A percentile compares a stretch with the other conserved stretches of the same genome.
Evolutionary conservation across 2,888 invertebrate species (phyloP).

Genomic region (Galerucella nymphaeae): DNA sequence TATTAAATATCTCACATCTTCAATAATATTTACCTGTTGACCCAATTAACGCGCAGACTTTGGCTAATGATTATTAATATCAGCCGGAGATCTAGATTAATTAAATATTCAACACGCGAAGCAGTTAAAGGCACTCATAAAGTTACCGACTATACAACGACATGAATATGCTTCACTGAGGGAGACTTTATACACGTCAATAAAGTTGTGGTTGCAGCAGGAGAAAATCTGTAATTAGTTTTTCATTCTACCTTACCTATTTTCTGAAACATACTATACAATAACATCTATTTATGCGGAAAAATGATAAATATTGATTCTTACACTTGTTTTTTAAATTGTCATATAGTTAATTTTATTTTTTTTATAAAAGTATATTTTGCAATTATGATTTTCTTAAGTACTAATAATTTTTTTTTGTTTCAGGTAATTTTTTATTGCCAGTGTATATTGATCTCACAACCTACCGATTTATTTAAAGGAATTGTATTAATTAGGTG

Average conservation of each 20-base stretch:
- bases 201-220: slow-evolving; percentile 25
- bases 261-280: too few species aligned
- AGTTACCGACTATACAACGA: slow-evolving; percentile 29
- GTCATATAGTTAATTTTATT: too few species aligned
- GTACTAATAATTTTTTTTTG: background rate
- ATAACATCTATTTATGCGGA: too few species aligned
- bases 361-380: background rate
- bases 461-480: background rate
- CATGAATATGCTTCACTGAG: slow-evolving; percentile 29
- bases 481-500: slow-evolving; percentile 17
- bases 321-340: too few species aligned
- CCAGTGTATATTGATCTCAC: slow-evolving; percentile 29
- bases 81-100: slow-evolving; percentile 33
- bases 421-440: slow-evolving; percentile 24
- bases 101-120: slow-evolving; percentile 36
- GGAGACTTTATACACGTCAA: slow-evolving; percentile 22
- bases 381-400: background rate
- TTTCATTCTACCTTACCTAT: too few species aligned
- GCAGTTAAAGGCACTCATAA: slow-evolving; percentile 33
- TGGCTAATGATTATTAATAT: slow-evolving; percentile 31
- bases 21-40: background rate
- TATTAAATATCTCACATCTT: background rate
- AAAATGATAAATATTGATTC: too few species aligned
- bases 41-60: slow-evolving; percentile 12
- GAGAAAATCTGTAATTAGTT: background rate